Conservation (phyloP, 2,113 vertebrate genomes). For the Piprites chloris region DNA sequence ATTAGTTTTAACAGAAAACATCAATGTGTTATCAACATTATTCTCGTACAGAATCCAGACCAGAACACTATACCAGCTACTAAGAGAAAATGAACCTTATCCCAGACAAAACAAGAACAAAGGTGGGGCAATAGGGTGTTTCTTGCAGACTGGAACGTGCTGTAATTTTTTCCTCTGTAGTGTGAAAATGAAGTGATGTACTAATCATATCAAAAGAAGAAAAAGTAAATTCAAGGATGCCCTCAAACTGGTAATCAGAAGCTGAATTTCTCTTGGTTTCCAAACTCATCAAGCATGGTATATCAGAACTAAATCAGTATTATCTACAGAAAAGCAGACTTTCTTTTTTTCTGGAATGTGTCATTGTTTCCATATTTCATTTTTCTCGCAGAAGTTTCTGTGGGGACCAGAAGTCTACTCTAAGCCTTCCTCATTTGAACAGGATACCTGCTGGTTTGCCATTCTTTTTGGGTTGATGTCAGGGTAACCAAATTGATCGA, state of each 20-base stretch:
- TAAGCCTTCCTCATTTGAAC: neutral
- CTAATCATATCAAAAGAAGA: neutral
- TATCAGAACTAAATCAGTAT: neutral
- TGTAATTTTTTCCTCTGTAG: neutral
- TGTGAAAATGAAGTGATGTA: neutral
- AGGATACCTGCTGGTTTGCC: neutral
- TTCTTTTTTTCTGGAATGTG: neutral
- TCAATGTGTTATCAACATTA: neutral
- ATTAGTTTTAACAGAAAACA: neutral
- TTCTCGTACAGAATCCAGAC: neutral
- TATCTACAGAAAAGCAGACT: neutral
- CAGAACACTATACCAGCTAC: neutral
- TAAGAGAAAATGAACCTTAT: neutral
- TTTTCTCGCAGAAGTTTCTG: neutral
- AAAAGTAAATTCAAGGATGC: neutral
- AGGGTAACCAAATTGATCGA: accelerated
- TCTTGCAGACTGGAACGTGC: neutral
- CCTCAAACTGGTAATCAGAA: neutral
- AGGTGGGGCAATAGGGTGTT: neutral
- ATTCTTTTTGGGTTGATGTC: neutral
- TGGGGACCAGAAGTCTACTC: neutral
- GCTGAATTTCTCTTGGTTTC: neutral
- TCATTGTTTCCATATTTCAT: neutral
- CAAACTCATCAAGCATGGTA: neutral
- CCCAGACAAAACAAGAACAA: neutral